phyloP scores from a whole-genome alignment of 2,888 invertebrate genomes.

The Margaritifera margaritifera region DNA sequence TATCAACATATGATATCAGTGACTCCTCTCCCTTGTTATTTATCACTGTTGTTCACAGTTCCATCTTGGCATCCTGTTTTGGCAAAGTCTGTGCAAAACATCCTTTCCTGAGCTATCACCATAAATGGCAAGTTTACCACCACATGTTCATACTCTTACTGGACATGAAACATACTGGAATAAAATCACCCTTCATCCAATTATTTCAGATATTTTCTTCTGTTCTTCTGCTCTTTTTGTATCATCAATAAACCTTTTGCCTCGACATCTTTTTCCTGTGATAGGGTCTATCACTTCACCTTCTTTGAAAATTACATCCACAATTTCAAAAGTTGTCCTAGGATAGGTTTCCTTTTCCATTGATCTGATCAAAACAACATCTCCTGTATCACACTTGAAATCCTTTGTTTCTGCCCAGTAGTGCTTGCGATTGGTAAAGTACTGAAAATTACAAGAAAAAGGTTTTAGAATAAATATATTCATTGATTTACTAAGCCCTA shows the following conservation, averaged over 20 bases:
- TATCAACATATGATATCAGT: no score
- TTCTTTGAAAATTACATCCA: slow-evolving; percentile 52
- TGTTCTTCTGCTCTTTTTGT: slow-evolving; percentile 22
- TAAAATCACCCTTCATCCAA: no score
- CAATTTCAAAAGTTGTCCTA: slow-evolving; percentile 45
- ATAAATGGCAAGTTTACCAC: no score
- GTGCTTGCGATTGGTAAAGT: slow-evolving; percentile 48
- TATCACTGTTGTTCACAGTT: no score
- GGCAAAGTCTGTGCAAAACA: no score
- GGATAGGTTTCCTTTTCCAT: slow-evolving; percentile 33
- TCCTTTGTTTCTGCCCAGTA: slow-evolving; percentile 50
- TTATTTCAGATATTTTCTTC: background rate
- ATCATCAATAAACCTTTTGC: slow-evolving; percentile 58
- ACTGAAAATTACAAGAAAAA: slow-evolving; percentile 44
- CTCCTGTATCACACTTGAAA: slow-evolving; percentile 39
- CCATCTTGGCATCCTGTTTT: no score
- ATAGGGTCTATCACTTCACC: slow-evolving; percentile 63
- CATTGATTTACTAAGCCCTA: no score
- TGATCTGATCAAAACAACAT: slow-evolving; percentile 52
- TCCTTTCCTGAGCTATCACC: no score
- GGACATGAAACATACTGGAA: no score
- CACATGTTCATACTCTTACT: no score
- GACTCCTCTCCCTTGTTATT: no score
- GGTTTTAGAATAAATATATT: no score
- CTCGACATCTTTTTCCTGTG: slow-evolving; percentile 59